These are phyloP conservation scores for Muntiacus muntjak DNA, from an alignment of 2,113 vertebrate species.

Conservation along the genomic window DNA sequence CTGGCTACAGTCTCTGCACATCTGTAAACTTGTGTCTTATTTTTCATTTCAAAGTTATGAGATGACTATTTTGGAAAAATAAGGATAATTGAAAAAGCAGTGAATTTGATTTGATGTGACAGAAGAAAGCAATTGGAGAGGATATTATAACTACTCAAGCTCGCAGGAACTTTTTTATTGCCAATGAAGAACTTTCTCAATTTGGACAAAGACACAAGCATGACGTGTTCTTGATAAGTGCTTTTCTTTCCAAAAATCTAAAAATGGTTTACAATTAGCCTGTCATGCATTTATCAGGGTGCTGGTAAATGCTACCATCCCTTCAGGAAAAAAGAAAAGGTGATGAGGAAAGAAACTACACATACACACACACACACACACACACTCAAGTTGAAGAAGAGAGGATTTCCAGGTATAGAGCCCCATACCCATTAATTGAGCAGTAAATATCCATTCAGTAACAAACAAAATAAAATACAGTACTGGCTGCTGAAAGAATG, in stretches of 20 bases:
- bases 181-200: conserved; percentile 50
- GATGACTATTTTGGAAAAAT: conserved; percentile 61
- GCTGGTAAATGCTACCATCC: background rate
- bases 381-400: background rate
- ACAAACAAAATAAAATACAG: background rate
- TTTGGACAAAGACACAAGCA: conserved; percentile 52
- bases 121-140: conserved; percentile 60
- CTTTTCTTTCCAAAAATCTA: conserved; percentile 45
- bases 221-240: conserved; percentile 30
- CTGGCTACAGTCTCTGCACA: conserved; percentile 31
- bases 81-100: conserved; percentile 59
- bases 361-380: background rate
- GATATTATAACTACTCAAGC: conserved; percentile 52
- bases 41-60: conserved; percentile 60
- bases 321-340: background rate
- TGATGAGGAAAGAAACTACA: background rate
- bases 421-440: background rate
- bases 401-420: background rate
- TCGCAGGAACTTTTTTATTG: conserved; percentile 59
- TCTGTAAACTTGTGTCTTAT: conserved; percentile 35
- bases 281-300: background rate
- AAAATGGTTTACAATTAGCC: conserved; percentile 50
- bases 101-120: conserved; percentile 58
- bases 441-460: background rate
- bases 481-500: background rate